Conservation (phyloP, 2,113 vertebrate species). For the Cisticola juncidis region DNA sequence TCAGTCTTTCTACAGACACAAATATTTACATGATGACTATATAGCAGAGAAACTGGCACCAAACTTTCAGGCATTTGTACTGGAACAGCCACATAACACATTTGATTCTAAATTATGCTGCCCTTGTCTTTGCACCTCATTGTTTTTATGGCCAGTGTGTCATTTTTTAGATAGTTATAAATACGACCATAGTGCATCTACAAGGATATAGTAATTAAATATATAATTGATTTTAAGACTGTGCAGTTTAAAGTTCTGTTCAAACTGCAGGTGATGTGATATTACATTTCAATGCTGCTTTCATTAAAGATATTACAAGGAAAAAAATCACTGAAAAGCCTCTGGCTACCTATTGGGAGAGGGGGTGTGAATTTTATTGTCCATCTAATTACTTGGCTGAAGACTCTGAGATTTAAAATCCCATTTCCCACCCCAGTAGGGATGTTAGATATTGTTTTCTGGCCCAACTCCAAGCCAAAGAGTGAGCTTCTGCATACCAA, state of each 20-base stretch:
- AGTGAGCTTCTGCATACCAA: neutral
- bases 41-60: neutral
- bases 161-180: neutral
- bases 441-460: slow-evolving; percentile 1
- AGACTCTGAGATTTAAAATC: slow-evolving; percentile 16
- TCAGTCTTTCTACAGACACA: neutral
- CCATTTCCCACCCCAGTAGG: neutral
- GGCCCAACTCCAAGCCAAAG: neutral
- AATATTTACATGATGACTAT: neutral
- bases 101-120: neutral
- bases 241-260: neutral
- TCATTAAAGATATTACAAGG: neutral
- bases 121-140: neutral
- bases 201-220: neutral
- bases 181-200: neutral
- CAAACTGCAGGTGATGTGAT: neutral
- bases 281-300: neutral
- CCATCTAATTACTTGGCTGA: slow-evolving; percentile 32
- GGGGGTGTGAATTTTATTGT: neutral
- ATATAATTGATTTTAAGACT: neutral
- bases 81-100: too few species aligned
- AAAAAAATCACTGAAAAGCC: neutral
- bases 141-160: neutral
- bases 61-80: neutral
- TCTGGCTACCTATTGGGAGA: neutral